Evolutionary conservation across 2,888 invertebrate genomes (phyloP).

Genomic region (Cepaea hortensis): DNA sequence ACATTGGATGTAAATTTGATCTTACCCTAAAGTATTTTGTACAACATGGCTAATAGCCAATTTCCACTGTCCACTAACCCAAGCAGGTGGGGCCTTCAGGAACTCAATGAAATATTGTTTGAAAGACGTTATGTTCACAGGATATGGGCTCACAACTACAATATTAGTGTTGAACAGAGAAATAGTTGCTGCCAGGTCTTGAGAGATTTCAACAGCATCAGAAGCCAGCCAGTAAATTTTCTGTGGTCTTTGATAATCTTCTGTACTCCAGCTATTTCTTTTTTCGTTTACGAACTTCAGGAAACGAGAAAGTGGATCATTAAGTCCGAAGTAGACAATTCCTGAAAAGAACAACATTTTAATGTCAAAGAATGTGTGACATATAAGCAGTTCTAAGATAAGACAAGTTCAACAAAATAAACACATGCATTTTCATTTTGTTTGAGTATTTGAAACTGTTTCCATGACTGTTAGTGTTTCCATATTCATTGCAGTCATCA

Average conservation of each 20-base stretch:
- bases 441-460: too few relatives aligned
- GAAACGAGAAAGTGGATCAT: slow-evolving; percentile 48
- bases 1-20: background rate
- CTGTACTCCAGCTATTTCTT: background rate
- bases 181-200: background rate
- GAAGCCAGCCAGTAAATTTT: slow-evolving; percentile 33
- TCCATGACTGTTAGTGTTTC: too few relatives aligned
- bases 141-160: slow-evolving; percentile 1
- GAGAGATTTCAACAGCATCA: slow-evolving; percentile 6
- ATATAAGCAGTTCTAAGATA: too few relatives aligned
- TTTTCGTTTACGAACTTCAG: slow-evolving; percentile 34
- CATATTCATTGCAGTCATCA: too few relatives aligned
- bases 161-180: slow-evolving; percentile 10
- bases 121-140: background rate
- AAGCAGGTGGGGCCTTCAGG: slow-evolving; percentile 22
- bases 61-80: slow-evolving; percentile 27
- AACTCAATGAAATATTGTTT: background rate
- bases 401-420: too few relatives aligned
- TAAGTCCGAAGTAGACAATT: slow-evolving; percentile 64
- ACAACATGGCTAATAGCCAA: background rate
- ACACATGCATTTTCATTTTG: too few relatives aligned
- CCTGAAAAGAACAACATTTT: slow-evolving; percentile 36
- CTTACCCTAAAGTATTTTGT: slow-evolving; percentile 1
- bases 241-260: background rate
- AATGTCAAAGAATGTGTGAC: background rate